A percentile compares a stretch with the other conserved stretches of the same genome.
Conservation (phyloP, 2,888 invertebrate species). For the Scotopteryx bipunctaria region DNA sequence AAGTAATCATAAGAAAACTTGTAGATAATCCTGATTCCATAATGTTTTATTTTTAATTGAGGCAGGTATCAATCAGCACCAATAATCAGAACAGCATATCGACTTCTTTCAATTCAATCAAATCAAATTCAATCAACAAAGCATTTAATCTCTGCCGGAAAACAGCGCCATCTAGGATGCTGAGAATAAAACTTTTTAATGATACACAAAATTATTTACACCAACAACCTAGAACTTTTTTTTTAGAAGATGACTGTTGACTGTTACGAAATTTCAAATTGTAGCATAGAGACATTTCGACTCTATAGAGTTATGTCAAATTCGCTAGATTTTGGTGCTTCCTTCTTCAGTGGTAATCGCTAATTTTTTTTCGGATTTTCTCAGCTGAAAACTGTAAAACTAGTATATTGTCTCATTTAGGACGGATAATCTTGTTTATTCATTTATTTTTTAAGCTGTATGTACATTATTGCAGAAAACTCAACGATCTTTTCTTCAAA, state of each 20-base stretch:
- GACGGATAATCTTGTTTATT: slow-evolving; percentile 40
- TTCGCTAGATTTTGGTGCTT: slow-evolving; percentile 73
- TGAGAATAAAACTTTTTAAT: too few relatives aligned
- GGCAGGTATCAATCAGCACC: too few relatives aligned
- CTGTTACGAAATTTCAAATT: slow-evolving; percentile 60
- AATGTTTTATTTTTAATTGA: too few relatives aligned
- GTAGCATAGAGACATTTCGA: slow-evolving; percentile 62
- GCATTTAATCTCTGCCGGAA: too few relatives aligned
- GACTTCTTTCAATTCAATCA: too few relatives aligned
- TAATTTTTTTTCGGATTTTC: slow-evolving; percentile 69
- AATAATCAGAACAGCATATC: too few relatives aligned
- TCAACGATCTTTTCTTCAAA: slow-evolving; percentile 39
- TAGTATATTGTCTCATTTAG: slow-evolving; percentile 30
- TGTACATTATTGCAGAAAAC: slow-evolving; percentile 38
- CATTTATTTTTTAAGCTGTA: slow-evolving; percentile 37
- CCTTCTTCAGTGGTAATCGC: slow-evolving; percentile 69
- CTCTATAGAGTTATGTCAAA: slow-evolving; percentile 70
- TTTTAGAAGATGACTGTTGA: slow-evolving; percentile 4
- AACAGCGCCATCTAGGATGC: too few relatives aligned
- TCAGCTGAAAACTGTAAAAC: slow-evolving; percentile 53
- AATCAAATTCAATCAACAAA: too few relatives aligned
- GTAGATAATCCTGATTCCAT: too few relatives aligned
- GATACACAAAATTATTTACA: too few relatives aligned
- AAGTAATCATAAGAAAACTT: too few relatives aligned
- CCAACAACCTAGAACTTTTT: too few relatives aligned